These are phyloP conservation scores for Pitta sordida DNA, from an alignment of 2,113 vertebrate genomes.

Conservation along the genomic window DNA sequence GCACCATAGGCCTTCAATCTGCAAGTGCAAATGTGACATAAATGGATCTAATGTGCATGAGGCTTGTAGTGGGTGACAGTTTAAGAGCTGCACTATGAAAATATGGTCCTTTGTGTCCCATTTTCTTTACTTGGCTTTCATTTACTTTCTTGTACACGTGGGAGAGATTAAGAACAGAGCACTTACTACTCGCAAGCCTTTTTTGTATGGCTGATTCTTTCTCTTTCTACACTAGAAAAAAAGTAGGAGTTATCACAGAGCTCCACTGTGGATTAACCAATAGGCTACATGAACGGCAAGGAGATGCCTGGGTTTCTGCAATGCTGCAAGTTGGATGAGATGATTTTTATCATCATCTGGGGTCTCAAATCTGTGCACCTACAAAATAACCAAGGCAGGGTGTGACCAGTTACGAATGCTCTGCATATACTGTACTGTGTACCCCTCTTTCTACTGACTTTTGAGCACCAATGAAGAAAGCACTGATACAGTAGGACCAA, in stretches of 20 bases:
- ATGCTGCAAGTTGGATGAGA: neutral
- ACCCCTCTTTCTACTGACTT: neutral
- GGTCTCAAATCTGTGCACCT: neutral
- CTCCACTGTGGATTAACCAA: rapidly evolving
- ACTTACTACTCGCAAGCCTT: neutral
- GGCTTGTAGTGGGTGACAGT: constrained; percentile 29
- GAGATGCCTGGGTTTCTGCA: neutral
- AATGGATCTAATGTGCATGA: neutral
- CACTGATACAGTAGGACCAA: neutral
- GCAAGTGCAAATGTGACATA: constrained; percentile 41
- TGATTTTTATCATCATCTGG: neutral
- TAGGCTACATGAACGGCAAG: neutral
- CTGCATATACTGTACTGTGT: rapidly evolving
- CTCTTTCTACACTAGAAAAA: neutral
- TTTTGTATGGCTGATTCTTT: neutral
- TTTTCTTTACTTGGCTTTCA: neutral
- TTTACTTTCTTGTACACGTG: neutral
- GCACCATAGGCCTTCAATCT: constrained; percentile 1
- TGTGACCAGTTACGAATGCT: neutral
- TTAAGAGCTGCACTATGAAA: constrained; percentile 38
- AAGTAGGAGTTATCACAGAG: neutral
- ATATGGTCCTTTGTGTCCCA: constrained; percentile 22
- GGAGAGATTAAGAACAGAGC: neutral
- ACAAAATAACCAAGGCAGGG: neutral
- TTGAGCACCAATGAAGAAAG: neutral